phyloP scores from a whole-genome alignment of 2,888 invertebrate genomes.

The Cryptocheilus praepositus region DNA sequence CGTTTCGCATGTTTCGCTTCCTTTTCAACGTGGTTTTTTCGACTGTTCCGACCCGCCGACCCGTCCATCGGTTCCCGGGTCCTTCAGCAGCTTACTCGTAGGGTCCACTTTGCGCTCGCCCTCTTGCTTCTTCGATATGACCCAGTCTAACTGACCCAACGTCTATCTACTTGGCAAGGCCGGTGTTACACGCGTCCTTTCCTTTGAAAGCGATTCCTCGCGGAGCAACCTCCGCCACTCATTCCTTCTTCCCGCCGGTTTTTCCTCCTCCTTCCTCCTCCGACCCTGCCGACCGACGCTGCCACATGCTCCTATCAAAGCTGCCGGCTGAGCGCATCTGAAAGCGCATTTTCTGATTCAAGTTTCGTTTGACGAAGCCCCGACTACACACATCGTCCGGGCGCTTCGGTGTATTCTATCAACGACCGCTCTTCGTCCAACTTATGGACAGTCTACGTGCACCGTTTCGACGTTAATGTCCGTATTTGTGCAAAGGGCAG shows the following conservation, averaged over 20 bases:
- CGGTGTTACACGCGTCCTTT: constrained; percentile 6
- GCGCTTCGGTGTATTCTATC: too few species aligned
- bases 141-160: constrained; percentile 41
- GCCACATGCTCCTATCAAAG: constrained; percentile 18
- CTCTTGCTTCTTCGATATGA: constrained; percentile 11
- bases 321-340: constrained; percentile 28
- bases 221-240: constrained; percentile 11
- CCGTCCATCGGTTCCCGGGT: too few species aligned
- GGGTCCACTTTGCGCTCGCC: neutral
- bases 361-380: constrained; percentile 22
- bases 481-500: too few species aligned
- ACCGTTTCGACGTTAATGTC: too few species aligned
- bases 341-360: constrained; percentile 46
- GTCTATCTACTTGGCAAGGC: constrained; percentile 45
- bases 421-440: too few species aligned
- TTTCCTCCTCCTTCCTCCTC: constrained; percentile 24
- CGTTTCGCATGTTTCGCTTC: too few species aligned
- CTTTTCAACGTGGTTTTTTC: too few species aligned
- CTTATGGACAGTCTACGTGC: too few species aligned
- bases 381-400: neutral
- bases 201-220: constrained; percentile 33
- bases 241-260: neutral
- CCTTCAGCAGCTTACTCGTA: too few species aligned
- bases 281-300: constrained; percentile 3
- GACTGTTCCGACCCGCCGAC: too few species aligned